Conservation (phyloP, 2,113 vertebrate species). For the Ictidomys tridecemlineatus region DNA sequence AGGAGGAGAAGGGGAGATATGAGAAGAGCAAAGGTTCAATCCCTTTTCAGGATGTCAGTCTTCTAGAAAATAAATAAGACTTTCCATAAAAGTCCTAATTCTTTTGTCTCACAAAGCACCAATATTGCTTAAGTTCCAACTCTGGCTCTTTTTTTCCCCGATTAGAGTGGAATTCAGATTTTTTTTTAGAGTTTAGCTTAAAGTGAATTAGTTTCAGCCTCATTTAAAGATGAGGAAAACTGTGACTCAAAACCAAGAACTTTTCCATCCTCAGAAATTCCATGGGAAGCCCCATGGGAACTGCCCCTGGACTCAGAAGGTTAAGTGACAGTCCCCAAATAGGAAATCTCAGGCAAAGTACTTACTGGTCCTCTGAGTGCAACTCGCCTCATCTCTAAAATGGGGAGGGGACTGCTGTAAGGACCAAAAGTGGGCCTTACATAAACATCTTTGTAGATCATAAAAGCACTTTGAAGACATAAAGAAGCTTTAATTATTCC, state of each 20-base stretch:
- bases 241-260: neutral
- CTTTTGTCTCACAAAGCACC: conserved; percentile 32
- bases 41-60: neutral
- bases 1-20: accelerated
- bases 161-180: neutral
- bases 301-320: neutral
- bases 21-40: neutral
- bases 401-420: neutral
- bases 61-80: neutral
- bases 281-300: neutral
- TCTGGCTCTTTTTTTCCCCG: neutral
- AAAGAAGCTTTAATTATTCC: neutral
- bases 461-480: neutral
- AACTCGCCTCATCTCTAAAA: neutral
- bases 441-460: neutral
- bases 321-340: neutral
- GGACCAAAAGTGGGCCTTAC: neutral
- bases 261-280: neutral
- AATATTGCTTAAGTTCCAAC: neutral
- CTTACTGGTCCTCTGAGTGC: neutral
- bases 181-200: neutral
- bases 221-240: neutral
- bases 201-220: neutral
- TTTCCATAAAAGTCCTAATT: neutral
- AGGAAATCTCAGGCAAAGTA: neutral